Base-by-base conservation (phyloP, 35 echinoderm and acorn worm genomes). In the Ptychodera flava region DNA sequence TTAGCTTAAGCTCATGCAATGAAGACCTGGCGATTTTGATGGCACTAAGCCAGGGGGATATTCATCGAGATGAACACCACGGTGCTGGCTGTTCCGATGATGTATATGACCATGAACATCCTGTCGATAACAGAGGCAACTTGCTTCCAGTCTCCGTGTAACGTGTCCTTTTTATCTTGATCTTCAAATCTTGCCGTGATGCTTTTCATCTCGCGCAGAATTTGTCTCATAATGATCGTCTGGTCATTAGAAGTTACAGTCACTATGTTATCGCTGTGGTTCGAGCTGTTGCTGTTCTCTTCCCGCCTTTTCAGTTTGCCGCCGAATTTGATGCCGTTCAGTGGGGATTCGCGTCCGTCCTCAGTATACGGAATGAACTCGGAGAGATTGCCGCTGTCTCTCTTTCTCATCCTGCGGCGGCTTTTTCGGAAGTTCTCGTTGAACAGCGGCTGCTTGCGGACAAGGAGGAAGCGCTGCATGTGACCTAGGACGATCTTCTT, bases 31-130 rank as follows among this genome's bases (percentile, higher is more conserved):
- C n/a, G n/a, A n/a, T n/a, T n/a, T n/a, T n/a, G n/a, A n/a, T n/a
- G n/a, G n/a, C n/a, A n/a, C n/a, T n/a, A n/a, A n/a, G n/a, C n/a
- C n/a, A n/a, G 6, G 10, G 82, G 82, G 37, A 83, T 83, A 34
- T 37, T 36, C 1, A 36, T 83, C 33, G 37, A 36, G 35, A 99
- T 92, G 30, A 92, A 92, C 36, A 92, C 29, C 32, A 94, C 83
- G 16, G 96, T 99, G 1, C 85, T 79, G 1, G 87, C 76, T 28
- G 96, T 89, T 0, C 93, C 80, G 0, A 93, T 30, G 15, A 99
- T 27, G 76, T 99, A 99, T 37, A 99, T 92, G 38, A 99, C 86
- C 85, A 94, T 90, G 83, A 99, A 99, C 22, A 94, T 77, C 22
- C 96, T 64, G 64, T 99, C 96, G 0, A 99, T 86, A 0, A 99